Percentiles rank a stretch among this genome's conserved stretches.
These are phyloP conservation scores for Plecturocebus donacophilus DNA, from an alignment of 2,113 vertebrate species.

Conservation along the genomic window DNA sequence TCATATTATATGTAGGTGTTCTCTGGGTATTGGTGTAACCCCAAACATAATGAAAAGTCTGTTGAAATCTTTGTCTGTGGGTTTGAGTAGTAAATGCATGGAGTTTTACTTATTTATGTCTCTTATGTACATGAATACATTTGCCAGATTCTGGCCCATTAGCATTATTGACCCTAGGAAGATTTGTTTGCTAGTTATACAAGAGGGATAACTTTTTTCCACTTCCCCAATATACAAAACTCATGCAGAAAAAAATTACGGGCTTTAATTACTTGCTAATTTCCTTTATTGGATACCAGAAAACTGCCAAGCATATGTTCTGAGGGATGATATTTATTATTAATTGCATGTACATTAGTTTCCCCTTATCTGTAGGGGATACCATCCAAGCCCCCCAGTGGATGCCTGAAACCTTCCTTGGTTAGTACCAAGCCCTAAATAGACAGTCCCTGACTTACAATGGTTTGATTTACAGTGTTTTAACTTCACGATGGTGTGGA, in stretches of 20 bases:
- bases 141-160: not conserved
- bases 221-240: not conserved
- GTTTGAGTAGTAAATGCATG: not conserved
- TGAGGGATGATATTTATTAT: constrained; percentile 1
- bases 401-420: not conserved
- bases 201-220: not conserved
- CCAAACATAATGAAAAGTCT: not conserved
- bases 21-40: not conserved
- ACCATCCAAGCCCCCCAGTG: not conserved
- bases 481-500: not conserved
- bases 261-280: not conserved
- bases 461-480: not conserved
- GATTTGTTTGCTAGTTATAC: not conserved
- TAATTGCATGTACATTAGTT: not conserved
- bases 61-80: not conserved
- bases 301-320: not conserved
- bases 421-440: not conserved
- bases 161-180: not conserved
- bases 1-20: not conserved
- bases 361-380: not conserved
- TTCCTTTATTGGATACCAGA: not conserved
- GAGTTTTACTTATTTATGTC: not conserved
- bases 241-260: not conserved
- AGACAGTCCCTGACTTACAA: not conserved
- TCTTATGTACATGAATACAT: not conserved